Evolutionary conservation across 1,140 invertebrate species (phyloP).

Genomic region (Armadillidium nasatum): DNA sequence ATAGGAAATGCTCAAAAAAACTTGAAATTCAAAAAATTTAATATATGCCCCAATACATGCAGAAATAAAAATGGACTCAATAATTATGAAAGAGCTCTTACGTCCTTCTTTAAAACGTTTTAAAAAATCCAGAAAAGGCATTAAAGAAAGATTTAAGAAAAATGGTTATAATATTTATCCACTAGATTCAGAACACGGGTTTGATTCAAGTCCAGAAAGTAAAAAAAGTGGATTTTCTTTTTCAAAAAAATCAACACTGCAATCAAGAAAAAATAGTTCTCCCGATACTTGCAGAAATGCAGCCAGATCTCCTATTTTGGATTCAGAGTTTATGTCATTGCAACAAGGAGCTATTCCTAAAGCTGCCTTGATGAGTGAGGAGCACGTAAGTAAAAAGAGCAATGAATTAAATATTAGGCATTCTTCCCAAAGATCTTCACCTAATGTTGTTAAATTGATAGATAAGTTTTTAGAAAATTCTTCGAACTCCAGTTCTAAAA

Average conservation of each 20-base stretch:
- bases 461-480: neutral
- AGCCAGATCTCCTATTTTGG: neutral
- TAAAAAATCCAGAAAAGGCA: neutral
- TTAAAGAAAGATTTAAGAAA: constrained; percentile 6
- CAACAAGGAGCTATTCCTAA: neutral
- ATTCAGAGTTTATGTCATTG: neutral
- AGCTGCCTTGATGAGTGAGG: neutral
- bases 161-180: neutral
- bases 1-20: too few species aligned
- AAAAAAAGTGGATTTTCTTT: neutral
- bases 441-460: neutral
- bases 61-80: too few species aligned
- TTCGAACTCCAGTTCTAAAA: neutral
- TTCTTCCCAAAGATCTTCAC: neutral
- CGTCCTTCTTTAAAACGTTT: neutral
- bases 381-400: neutral
- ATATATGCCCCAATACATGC: too few species aligned
- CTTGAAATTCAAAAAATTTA: too few species aligned
- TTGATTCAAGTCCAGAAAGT: neutral
- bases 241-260: neutral
- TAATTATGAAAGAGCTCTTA: too few species aligned
- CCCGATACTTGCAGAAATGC: neutral
- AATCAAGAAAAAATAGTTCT: neutral
- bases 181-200: neutral
- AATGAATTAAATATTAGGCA: neutral